Conservation (phyloP, 37 sponge, comb jelly and placozoan species). For the Spongia lamella region DNA sequence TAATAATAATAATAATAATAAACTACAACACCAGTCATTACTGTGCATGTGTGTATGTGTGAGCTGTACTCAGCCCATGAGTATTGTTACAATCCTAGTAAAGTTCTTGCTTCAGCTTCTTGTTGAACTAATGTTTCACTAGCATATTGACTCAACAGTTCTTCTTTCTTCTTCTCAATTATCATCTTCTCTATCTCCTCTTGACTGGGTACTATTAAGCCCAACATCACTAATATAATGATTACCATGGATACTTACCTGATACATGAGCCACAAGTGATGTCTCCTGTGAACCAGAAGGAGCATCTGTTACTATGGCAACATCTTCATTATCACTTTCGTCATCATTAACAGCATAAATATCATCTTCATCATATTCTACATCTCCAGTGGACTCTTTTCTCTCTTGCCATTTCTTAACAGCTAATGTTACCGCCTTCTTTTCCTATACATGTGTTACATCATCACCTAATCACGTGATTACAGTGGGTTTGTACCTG, state of each 20-base stretch:
- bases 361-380: constrained; percentile 76
- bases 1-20: background rate
- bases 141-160: constrained; percentile 89
- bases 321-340: constrained; percentile 35
- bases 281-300: constrained; percentile 49
- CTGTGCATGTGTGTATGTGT: background rate
- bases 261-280: constrained; percentile 23
- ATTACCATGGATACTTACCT: no score
- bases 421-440: constrained; percentile 52
- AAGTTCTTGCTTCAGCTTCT: constrained; percentile 83
- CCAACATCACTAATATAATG: no score
- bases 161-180: constrained; percentile 84
- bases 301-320: constrained; percentile 21
- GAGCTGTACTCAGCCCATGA: background rate
- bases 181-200: constrained; percentile 91
- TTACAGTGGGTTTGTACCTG: constrained; percentile 6
- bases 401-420: constrained; percentile 66
- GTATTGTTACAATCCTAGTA: constrained; percentile 65
- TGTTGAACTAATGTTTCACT: constrained; percentile 85
- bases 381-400: constrained; percentile 28
- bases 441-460: no score
- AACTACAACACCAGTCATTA: background rate
- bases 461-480: no score
- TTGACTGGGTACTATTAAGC: constrained; percentile 83
- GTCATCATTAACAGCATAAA: constrained; percentile 56